phyloP scores from a whole-genome alignment of 2,113 vertebrate genomes.

The Ptychochromis oligacanthus region DNA sequence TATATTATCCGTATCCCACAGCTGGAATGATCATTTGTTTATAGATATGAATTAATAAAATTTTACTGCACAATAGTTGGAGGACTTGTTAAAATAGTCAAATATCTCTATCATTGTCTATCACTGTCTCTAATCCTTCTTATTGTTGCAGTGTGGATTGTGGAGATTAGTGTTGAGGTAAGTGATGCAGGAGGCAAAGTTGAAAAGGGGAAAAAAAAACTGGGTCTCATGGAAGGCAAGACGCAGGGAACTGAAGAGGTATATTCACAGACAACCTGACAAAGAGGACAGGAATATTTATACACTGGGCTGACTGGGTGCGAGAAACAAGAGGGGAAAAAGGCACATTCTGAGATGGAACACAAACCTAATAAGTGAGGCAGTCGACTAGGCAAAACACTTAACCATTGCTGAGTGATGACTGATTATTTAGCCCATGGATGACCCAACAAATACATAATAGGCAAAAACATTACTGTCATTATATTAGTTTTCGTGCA shows the following conservation, averaged over 20 bases:
- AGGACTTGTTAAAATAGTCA: not conserved
- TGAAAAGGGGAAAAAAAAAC: not conserved
- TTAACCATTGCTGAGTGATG: not conserved
- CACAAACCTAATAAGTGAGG: not conserved
- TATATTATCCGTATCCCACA: not conserved
- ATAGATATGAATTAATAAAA: not conserved
- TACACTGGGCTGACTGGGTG: not conserved
- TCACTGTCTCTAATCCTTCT: not conserved
- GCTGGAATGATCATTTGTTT: conserved; percentile 27
- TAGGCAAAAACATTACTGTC: not conserved
- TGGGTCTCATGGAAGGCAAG: not conserved
- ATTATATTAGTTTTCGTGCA: not conserved
- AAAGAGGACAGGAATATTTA: not conserved
- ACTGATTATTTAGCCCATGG: not conserved
- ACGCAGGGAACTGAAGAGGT: not conserved
- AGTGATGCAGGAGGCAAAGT: not conserved
- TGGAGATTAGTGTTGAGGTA: not conserved
- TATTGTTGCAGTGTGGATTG: not conserved
- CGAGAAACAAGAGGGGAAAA: not conserved
- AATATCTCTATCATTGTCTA: not conserved
- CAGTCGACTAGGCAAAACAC: not conserved
- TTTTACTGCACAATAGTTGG: not conserved
- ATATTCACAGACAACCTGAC: not conserved
- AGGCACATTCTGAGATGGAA: not conserved
- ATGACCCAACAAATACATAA: not conserved